phyloP scores from a whole-genome alignment of 2,888 invertebrate species.

The Heterodera filipjevi region DNA sequence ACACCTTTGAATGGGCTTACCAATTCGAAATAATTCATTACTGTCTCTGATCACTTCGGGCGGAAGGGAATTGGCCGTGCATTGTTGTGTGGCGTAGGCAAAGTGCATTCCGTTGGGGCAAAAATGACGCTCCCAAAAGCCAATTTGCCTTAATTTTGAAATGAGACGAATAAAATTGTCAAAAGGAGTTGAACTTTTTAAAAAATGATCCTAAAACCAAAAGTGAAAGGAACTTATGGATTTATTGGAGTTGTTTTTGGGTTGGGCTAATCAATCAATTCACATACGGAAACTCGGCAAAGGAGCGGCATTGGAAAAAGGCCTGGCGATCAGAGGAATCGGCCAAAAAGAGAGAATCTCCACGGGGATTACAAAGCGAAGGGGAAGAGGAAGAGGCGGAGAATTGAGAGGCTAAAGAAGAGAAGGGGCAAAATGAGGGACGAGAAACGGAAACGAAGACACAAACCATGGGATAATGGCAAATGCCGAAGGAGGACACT shows the following conservation, averaged over 20 bases:
- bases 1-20: neutral
- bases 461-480: neutral
- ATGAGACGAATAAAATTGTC: too few relatives aligned
- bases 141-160: conserved; percentile 14
- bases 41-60: conserved; percentile 41
- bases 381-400: neutral
- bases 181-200: too few relatives aligned
- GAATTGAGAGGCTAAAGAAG: neutral
- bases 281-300: conserved; percentile 54
- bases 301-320: conserved; percentile 56
- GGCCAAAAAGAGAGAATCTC: conserved; percentile 56
- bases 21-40: conserved; percentile 41
- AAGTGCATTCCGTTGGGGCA: conserved; percentile 62
- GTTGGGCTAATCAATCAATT: neutral
- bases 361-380: conserved; percentile 49
- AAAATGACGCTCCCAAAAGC: conserved; percentile 39
- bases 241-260: too few relatives aligned
- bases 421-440: neutral
- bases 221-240: too few relatives aligned
- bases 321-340: conserved; percentile 58
- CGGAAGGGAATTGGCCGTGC: conserved; percentile 35
- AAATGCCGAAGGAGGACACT: neutral
- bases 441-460: too few relatives aligned
- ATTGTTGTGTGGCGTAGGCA: conserved; percentile 62
- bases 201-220: too few relatives aligned